phyloP scores from a whole-genome alignment of 2,888 invertebrate genomes.

The Pammene aurita region DNA sequence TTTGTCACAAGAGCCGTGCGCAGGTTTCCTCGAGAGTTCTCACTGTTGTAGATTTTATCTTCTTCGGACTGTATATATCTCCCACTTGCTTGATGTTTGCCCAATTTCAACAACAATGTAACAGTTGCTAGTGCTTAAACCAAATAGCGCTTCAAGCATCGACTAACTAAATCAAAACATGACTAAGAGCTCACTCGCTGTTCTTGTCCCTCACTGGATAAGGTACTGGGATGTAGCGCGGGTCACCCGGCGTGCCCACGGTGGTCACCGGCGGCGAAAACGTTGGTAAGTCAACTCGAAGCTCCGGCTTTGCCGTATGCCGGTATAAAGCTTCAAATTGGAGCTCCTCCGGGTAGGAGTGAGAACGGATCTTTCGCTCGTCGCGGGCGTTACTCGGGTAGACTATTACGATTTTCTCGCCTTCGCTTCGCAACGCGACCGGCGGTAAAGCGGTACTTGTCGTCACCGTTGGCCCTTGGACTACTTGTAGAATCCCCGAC shows the following conservation, averaged over 20 bases:
- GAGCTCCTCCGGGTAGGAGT: conserved; percentile 77
- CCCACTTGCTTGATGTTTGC: no score
- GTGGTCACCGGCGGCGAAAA: conserved; percentile 76
- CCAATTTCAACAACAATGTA: no score
- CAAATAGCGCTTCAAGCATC: conserved; percentile 2
- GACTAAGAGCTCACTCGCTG: conserved; percentile 47
- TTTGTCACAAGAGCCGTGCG: neutral
- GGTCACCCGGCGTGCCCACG: conserved; percentile 52
- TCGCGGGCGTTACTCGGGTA: conserved; percentile 80
- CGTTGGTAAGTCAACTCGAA: conserved; percentile 84
- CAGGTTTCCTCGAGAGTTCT: neutral
- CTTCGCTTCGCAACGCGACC: conserved; percentile 69
- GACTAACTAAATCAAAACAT: conserved; percentile 29
- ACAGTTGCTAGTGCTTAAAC: no score
- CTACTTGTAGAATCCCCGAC: conserved; percentile 70
- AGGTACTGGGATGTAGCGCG: conserved; percentile 65
- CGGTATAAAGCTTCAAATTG: conserved; percentile 79
- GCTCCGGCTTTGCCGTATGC: conserved; percentile 68
- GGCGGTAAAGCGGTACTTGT: conserved; percentile 77
- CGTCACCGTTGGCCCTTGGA: conserved; percentile 64
- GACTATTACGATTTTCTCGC: conserved; percentile 78
- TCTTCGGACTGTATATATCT: no score
- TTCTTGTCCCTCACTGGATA: conserved; percentile 52
- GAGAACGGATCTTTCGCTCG: conserved; percentile 77
- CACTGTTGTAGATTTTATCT: neutral